Conservation (phyloP, 1,140 invertebrate genomes). For the Nomia melanderi region DNA sequence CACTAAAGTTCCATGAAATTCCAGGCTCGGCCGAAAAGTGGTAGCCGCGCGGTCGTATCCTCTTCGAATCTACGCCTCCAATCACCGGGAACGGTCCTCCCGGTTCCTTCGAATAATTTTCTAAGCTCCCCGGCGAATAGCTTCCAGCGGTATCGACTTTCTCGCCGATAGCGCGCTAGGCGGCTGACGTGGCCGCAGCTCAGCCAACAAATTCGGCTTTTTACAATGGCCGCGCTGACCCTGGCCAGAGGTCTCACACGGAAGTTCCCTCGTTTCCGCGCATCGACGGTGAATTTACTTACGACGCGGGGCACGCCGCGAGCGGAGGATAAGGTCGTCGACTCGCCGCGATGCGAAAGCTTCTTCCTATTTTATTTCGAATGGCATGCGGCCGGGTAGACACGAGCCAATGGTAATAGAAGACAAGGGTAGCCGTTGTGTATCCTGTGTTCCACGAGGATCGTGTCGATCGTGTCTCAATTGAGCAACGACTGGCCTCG, state of each 20-base stretch:
- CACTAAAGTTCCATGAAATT: too few relatives aligned
- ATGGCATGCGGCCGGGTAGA: background rate
- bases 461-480: conserved; percentile 21
- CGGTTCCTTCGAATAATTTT: conserved; percentile 2
- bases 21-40: too few relatives aligned
- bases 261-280: conserved; percentile 34
- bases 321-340: conserved; percentile 11
- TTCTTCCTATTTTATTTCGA: conserved; percentile 19
- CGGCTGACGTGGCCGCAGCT: background rate
- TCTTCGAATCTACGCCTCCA: background rate
- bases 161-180: background rate
- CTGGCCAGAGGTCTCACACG: background rate
- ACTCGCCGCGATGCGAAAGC: background rate
- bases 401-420: background rate
- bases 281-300: conserved; percentile 15
- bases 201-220: conserved; percentile 43
- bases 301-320: background rate
- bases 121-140: background rate
- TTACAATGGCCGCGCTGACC: conserved; percentile 40
- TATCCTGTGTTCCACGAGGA: background rate
- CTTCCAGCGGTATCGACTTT: conserved; percentile 25
- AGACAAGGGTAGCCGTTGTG: conserved; percentile 1
- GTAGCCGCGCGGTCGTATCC: too few relatives aligned
- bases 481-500: conserved; percentile 1
- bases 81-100: background rate